A percentile compares a stretch with the other conserved stretches of the same genome.
These are phyloP conservation scores for Trilocha varians DNA, from an alignment of 2,888 invertebrate genomes.

Conservation along the genomic window DNA sequence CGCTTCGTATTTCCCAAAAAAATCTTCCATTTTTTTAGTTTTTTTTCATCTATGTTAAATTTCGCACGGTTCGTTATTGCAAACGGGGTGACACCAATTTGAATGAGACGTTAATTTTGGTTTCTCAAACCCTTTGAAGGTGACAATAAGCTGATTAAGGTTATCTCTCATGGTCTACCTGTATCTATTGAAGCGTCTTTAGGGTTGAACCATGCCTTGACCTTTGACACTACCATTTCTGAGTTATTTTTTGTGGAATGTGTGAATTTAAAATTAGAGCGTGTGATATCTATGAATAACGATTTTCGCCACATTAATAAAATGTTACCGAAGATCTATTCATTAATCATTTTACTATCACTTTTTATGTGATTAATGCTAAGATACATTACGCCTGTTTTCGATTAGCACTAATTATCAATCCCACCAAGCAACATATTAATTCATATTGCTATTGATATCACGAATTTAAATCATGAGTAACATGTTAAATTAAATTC, in stretches of 20 bases:
- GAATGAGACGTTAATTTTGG: slow-evolving; percentile 65
- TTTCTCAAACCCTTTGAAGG: slow-evolving; percentile 45
- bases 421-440: too few relatives aligned
- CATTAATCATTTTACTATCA: too few relatives aligned
- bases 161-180: slow-evolving; percentile 53
- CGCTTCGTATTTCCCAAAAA: slow-evolving; percentile 17
- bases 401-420: too few relatives aligned
- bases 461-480: too few relatives aligned
- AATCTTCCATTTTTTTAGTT: slow-evolving; percentile 11
- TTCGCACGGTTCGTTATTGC: slow-evolving; percentile 67
- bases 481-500: too few relatives aligned
- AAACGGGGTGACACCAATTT: slow-evolving; percentile 50
- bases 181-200: slow-evolving; percentile 41
- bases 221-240: slow-evolving; percentile 38
- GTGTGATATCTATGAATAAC: too few relatives aligned
- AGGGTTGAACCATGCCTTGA: slow-evolving; percentile 57
- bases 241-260: slow-evolving; percentile 39
- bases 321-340: too few relatives aligned
- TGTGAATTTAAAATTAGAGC: slow-evolving; percentile 33
- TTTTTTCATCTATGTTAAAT: slow-evolving; percentile 39
- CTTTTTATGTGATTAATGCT: too few relatives aligned
- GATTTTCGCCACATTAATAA: too few relatives aligned
- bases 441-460: too few relatives aligned
- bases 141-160: slow-evolving; percentile 37
- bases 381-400: too few relatives aligned